Base-by-base conservation (phyloP, 2,797 vertebrate species). In the Semotilus atromaculatus region DNA sequence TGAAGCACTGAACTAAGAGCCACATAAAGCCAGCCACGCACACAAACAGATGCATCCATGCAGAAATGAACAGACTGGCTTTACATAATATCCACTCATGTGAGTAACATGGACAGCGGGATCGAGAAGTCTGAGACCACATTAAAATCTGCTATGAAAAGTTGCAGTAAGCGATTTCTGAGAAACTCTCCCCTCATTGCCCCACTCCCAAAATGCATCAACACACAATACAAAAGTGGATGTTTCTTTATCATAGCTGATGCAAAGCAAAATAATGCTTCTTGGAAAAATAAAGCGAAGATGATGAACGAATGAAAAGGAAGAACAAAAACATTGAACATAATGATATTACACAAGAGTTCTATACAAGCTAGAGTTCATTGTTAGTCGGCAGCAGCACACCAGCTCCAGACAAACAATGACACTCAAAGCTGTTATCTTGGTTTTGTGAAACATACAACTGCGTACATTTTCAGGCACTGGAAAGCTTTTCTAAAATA, bases 1-100 rank as follows among this genome's bases (percentile, higher is more conserved):
- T 95, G 0, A 91, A 93, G 29, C 76, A 1, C 21, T 93, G 80
- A 94, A 72, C 58, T 40, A 38, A 72, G 80, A 81, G 83, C 86
- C 62, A 83, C 26, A 71, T 3, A 31, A 51, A 55, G 23, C 64
- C 60, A 80, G 38, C 71, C 53, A 55, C 29, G 34, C 48, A 78
- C 80, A 84, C 19, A 55, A 3, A 72, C 62, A 76, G 14, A 82
- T 45, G 31, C 13, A 72, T 43, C 36, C 83, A 55, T 67, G 40
- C 60, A 31, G 23, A 82, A 14, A 43, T 2, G 1, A 55, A 83
- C 80, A 87, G 51, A 83, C 26, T 45, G 53, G 68, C 4, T 0
- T 34, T 81, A 73, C 21, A 74, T 43, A 82, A 80, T 36, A 73
- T 68, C 68, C 73, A 71, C n/a, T 34, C 62, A 48, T 68, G 55